These are phyloP conservation scores for Larimichthys crocea DNA, from an alignment of 2,113 vertebrate genomes.

Conservation along the genomic window DNA sequence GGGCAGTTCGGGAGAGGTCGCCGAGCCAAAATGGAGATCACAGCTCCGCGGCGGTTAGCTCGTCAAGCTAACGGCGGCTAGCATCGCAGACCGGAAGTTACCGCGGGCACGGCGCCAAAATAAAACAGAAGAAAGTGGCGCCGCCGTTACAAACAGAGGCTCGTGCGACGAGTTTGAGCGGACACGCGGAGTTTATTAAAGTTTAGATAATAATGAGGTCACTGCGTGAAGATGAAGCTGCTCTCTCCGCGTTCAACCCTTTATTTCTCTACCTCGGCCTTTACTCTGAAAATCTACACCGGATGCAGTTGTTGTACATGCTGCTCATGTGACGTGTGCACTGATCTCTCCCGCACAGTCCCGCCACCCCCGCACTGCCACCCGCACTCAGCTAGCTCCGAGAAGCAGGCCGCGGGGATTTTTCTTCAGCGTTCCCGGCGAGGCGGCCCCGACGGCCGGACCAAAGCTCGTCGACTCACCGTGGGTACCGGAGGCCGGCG, in stretches of 20 bases:
- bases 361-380: slow-evolving; percentile 81
- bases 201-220: rapidly evolving
- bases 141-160: rapidly evolving
- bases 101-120: background rate
- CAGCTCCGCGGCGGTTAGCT: slow-evolving; percentile 34
- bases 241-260: rapidly evolving
- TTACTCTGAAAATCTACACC: slow-evolving; percentile 34
- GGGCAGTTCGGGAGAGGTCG: slow-evolving; percentile 10
- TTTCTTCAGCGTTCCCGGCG: background rate
- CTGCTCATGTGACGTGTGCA: background rate
- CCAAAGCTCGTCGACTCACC: slow-evolving; percentile 51
- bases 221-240: rapidly evolving
- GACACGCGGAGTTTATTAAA: no score
- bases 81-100: background rate
- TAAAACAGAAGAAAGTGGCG: background rate
- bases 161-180: no score
- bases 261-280: rapidly evolving
- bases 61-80: slow-evolving; percentile 23
- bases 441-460: background rate
- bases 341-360: slow-evolving; percentile 74
- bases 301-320: background rate
- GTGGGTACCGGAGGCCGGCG: slow-evolving; percentile 47
- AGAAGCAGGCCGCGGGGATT: slow-evolving; percentile 62
- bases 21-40: slow-evolving; percentile 62
- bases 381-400: slow-evolving; percentile 68